Base-by-base conservation (phyloP, 2,113 vertebrate species). In the Catharus bicknelli region DNA sequence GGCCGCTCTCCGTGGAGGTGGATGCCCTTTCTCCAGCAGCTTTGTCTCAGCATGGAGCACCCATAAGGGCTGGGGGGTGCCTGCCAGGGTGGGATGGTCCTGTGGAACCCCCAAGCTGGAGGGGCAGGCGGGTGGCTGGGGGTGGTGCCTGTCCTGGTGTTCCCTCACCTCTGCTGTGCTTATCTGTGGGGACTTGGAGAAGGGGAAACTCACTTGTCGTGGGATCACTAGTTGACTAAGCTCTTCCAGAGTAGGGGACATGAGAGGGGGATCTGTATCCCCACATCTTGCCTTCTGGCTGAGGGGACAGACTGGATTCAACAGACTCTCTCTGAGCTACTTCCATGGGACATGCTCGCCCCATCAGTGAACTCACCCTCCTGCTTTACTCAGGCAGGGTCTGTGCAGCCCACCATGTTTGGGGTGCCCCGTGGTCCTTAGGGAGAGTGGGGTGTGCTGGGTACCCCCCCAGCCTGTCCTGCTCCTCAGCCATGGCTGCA, bases 361-460 rank as follows among this genome's bases (percentile, higher is more conserved):
- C 38, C 0, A 1, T 48, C 3, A 10, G n/a, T 0, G 0, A 64
- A 34, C 40, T 83, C 0, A 0, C 25, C 26, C 45, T 64, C 29
- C 40, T 1, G 3, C 14, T 40, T 86, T 86, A 30, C 29, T 25
- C 54, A 30, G 54, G 21, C 54, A 73, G 36, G 14, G 15, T 86
- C 8, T 38, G 38, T 87, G 38, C 74, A 90, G 38, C 29, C 11
- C 0, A 3, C 30, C 1, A 1, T 40, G 30, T 50, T 48, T 1
- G 2, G 50, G 59, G 54, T 88, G 16, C 29, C 17, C 47, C 0
- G 0, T 86, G 63, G 51, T 45, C 26, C 38, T 69, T 57, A 26
- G 16, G 0, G 3, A 76, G 54, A 62, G 40, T 18, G 38, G 32
- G 6, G 7, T 78, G 54, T 0, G 0, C 68, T 67, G 64, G 25